Evolutionary conservation across 2,888 invertebrate genomes (phyloP).

Genomic region (Sinopyrophorus schimmeli): DNA sequence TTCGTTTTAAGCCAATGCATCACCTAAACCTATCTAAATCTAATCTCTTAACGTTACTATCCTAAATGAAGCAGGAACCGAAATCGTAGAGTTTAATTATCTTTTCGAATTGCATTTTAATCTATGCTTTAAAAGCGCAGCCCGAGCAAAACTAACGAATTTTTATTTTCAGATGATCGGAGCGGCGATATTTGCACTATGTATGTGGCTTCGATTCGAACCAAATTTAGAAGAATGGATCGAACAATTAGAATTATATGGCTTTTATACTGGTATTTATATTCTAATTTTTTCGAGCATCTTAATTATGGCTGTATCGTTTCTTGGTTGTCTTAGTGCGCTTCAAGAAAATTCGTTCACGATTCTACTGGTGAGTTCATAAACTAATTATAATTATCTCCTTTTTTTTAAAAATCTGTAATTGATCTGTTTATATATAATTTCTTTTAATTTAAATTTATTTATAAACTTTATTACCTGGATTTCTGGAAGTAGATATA

Average conservation of each 20-base stretch:
- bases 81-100: slow-evolving; percentile 18
- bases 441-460: no score
- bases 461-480: no score
- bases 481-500: no score
- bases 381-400: no score
- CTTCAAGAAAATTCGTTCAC: slow-evolving; percentile 73
- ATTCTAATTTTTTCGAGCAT: slow-evolving; percentile 74
- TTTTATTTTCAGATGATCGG: slow-evolving; percentile 70
- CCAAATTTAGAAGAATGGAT: slow-evolving; percentile 84
- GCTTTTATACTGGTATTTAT: slow-evolving; percentile 84
- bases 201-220: slow-evolving; percentile 81
- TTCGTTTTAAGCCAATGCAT: slow-evolving; percentile 26
- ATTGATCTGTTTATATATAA: no score
- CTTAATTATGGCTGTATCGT: slow-evolving; percentile 74
- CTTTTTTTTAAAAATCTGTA: no score
- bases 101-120: slow-evolving; percentile 6
- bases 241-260: slow-evolving; percentile 69
- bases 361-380: slow-evolving; percentile 69
- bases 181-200: slow-evolving; percentile 75
- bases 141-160: no score
- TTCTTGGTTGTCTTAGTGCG: slow-evolving; percentile 82
- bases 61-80: no score
- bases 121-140: no score
- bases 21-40: slow-evolving; percentile 26
- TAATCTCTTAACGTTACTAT: slow-evolving; percentile 23